Evolutionary conservation across 2,888 invertebrate species (phyloP).

Genomic region (Sepioteuthis lessoniana): DNA sequence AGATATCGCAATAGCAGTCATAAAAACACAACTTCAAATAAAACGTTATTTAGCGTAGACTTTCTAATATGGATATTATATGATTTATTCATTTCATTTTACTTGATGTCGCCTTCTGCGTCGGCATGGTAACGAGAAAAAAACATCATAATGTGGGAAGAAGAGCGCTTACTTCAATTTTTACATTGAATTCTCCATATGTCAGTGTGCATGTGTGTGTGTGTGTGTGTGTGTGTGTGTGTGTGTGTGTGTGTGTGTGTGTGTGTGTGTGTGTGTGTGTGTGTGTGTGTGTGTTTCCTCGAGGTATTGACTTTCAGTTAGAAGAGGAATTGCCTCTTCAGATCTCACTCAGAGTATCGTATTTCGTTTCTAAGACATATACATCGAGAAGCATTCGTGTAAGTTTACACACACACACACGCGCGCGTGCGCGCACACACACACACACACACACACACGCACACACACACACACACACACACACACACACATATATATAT

Average conservation of each 20-base stretch:
- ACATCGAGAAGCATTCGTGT: neutral
- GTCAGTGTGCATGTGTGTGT: too few relatives aligned
- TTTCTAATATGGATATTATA: neutral
- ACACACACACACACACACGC: neutral
- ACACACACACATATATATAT: neutral
- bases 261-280: neutral
- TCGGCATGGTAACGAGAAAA: neutral
- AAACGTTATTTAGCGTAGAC: slow-evolving; percentile 33
- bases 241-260: too few relatives aligned
- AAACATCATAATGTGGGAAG: neutral
- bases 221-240: too few relatives aligned
- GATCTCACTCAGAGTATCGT: neutral
- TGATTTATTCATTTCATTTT: neutral
- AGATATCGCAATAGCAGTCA: neutral
- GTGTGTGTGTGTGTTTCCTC: neutral
- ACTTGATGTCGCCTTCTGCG: neutral
- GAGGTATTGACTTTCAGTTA: neutral
- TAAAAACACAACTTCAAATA: neutral
- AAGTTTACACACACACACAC: neutral
- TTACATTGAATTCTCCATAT: neutral
- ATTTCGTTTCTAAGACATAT: neutral
- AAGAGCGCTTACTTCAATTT: neutral
- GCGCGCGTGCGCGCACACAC: neutral
- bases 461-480: too few relatives aligned
- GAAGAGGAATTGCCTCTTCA: neutral